Evolutionary conservation across 1,140 invertebrate species (phyloP).

Genomic region (Medauroidea extradentata): DNA sequence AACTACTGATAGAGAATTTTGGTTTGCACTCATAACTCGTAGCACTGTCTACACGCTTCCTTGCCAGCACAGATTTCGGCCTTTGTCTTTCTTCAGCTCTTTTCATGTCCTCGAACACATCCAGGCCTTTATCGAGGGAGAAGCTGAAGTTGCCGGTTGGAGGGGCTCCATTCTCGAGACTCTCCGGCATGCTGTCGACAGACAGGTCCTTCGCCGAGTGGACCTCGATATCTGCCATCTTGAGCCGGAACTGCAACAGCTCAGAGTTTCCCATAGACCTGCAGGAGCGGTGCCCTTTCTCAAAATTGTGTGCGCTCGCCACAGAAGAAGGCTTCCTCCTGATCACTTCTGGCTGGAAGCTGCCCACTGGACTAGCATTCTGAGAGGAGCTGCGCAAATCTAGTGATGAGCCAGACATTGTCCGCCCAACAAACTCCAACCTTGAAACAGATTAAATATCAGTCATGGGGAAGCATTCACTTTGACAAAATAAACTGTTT

Average conservation of each 20-base stretch:
- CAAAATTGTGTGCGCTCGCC: slow-evolving; percentile 3
- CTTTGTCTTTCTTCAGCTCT: neutral
- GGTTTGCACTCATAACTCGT: slow-evolving; percentile 1
- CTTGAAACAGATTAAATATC: too few species aligned
- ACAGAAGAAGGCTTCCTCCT: neutral
- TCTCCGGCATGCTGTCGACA: too few species aligned
- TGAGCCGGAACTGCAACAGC: slow-evolving; percentile 13
- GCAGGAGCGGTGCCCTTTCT: slow-evolving; percentile 11
- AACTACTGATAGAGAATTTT: neutral
- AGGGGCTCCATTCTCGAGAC: too few species aligned
- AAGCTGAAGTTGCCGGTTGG: slow-evolving; percentile 33
- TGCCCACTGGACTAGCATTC: slow-evolving; percentile 32
- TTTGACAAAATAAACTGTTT: too few species aligned
- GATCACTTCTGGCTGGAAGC: slow-evolving; percentile 18
- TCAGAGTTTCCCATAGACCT: slow-evolving; percentile 14
- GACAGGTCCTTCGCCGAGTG: slow-evolving; percentile 3
- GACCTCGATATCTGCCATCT: slow-evolving; percentile 15
- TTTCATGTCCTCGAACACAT: slow-evolving; percentile 39
- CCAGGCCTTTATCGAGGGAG: slow-evolving; percentile 49
- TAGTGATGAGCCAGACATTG: slow-evolving; percentile 46
- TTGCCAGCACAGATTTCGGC: neutral
- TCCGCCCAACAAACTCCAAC: slow-evolving; percentile 44
- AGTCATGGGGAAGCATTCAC: too few species aligned
- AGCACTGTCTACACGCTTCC: neutral
- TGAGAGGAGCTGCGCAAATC: slow-evolving; percentile 38